Percentiles rank a stretch among this genome's conserved stretches.
These are phyloP conservation scores for Lacerta viridis DNA, from an alignment of 2,797 vertebrate genomes.

Conservation along the genomic window DNA sequence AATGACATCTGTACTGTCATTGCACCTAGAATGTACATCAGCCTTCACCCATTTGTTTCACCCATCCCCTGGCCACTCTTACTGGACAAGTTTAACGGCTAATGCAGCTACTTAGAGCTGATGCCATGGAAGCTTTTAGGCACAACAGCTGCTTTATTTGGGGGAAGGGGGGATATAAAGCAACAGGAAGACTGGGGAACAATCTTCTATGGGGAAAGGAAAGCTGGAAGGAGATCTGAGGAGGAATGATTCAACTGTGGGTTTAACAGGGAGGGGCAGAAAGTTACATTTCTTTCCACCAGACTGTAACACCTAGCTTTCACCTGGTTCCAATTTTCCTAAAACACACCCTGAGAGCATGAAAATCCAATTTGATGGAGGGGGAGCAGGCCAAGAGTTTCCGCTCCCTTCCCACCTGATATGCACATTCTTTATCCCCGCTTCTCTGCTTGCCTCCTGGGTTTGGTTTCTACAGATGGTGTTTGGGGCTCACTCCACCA, in stretches of 20 bases:
- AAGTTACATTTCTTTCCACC: not conserved
- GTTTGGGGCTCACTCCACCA: not conserved
- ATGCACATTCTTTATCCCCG: not conserved
- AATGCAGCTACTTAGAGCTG: not conserved
- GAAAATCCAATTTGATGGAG: not conserved
- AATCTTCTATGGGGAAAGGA: not conserved
- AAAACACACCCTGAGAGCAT: not conserved
- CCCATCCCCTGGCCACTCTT: not conserved
- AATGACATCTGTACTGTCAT: not conserved
- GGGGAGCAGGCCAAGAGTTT: not conserved
- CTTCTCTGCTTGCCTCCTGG: not conserved
- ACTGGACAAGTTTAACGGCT: not conserved
- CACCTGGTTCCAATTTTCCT: not conserved
- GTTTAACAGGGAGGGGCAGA: not conserved
- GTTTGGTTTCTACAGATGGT: not conserved
- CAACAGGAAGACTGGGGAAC: not conserved
- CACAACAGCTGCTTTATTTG: not conserved
- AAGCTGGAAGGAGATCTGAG: conserved; percentile 27
- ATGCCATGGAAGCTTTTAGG: not conserved
- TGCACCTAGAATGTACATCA: not conserved
- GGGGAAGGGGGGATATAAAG: not conserved
- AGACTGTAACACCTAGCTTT: conserved; percentile 13
- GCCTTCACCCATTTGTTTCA: not conserved
- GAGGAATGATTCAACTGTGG: conserved; percentile 3
- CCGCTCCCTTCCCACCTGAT: not conserved